phyloP scores from a whole-genome alignment of 53 echinoderm and acorn worm genomes.

The Echinometra lucunter region DNA sequence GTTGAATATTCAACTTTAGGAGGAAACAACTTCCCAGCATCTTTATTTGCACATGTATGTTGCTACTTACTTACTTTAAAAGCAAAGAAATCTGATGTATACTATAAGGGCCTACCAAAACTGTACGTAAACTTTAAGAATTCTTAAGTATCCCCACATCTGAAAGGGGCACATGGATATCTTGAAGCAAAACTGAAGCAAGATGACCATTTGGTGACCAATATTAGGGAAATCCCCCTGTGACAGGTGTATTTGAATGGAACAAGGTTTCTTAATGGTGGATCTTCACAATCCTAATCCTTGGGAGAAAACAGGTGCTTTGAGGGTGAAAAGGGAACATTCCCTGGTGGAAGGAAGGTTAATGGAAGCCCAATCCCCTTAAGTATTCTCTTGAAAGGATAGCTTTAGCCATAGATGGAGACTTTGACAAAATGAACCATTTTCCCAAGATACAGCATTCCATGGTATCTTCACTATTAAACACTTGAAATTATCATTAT shows the following conservation, averaged over 20 bases:
- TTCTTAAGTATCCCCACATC: no score
- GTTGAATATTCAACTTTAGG: no score
- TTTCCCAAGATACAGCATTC: neutral
- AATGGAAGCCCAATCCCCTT: neutral
- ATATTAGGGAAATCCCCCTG: neutral
- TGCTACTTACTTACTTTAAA: no score
- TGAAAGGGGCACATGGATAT: neutral
- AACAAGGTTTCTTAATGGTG: neutral
- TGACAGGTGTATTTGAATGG: neutral
- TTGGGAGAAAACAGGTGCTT: neutral
- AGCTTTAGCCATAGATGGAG: neutral
- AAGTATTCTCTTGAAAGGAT: neutral
- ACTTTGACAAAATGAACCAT: neutral
- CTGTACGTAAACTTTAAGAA: no score
- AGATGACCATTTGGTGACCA: neutral
- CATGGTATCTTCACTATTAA: neutral
- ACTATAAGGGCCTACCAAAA: no score
- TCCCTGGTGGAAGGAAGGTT: neutral
- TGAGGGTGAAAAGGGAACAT: neutral
- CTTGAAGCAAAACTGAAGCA: neutral
- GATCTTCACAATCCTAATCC: neutral
- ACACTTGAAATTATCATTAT: no score
- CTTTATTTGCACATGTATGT: no score
- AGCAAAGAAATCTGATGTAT: no score
- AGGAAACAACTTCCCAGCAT: no score